Evolutionary conservation across 53 echinoderm and acorn worm species (phyloP).

Genomic region (Mesocentrotus franciscanus): DNA sequence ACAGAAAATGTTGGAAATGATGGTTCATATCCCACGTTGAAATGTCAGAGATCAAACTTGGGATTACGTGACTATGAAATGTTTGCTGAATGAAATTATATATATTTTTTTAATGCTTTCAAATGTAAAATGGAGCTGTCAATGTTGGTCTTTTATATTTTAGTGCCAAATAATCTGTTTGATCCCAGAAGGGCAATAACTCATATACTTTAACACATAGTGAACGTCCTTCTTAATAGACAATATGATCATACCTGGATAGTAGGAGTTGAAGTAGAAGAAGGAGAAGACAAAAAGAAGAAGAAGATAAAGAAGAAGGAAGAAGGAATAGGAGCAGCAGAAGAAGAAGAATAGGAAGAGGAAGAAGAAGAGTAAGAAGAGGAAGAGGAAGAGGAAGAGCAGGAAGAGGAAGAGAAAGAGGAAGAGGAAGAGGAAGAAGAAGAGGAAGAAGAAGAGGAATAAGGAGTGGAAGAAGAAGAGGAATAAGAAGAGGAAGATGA

Average conservation of each 20-base stretch:
- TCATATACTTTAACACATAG: too few species aligned
- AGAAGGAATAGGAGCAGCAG: too few species aligned
- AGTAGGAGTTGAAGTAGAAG: too few species aligned
- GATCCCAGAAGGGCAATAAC: too few species aligned
- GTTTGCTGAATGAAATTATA: too few species aligned
- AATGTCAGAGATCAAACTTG: conserved; percentile 12
- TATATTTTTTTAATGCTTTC: not conserved
- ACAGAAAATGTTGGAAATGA: conserved; percentile 4
- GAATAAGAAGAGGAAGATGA: too few species aligned
- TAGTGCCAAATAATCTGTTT: not conserved
- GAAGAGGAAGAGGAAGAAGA: not conserved
- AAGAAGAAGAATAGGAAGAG: too few species aligned
- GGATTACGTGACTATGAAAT: not conserved
- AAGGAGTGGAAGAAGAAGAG: not conserved
- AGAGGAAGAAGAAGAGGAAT: not conserved
- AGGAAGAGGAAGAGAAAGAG: not conserved
- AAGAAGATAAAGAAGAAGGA: too few species aligned
- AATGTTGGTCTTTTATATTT: not conserved
- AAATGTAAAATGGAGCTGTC: not conserved
- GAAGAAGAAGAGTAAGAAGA: too few species aligned
- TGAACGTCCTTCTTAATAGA: too few species aligned
- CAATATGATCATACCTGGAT: too few species aligned
- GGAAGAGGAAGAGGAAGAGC: not conserved
- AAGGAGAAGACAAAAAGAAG: too few species aligned
- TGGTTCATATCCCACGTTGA: conserved; percentile 7